Evolutionary conservation across 2,888 invertebrate genomes (phyloP).

Genomic region (Hypercompe scribonia): DNA sequence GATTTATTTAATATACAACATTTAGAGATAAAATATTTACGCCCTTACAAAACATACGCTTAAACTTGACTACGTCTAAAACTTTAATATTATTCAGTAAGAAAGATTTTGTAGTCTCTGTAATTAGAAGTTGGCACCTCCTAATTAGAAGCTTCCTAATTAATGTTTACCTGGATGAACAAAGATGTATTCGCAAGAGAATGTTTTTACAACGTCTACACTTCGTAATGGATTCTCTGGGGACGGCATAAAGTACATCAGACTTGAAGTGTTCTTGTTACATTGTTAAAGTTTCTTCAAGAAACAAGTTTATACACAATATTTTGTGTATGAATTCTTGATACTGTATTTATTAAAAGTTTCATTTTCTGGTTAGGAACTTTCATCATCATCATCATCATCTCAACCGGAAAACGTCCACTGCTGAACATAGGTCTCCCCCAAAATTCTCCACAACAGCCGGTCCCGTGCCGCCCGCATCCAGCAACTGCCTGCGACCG

Average conservation of each 20-base stretch:
- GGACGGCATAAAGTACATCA: not conserved
- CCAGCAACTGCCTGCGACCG: too few species aligned
- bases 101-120: not conserved
- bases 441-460: too few species aligned
- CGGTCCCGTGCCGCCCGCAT: too few species aligned
- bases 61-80: not conserved
- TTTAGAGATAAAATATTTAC: not conserved
- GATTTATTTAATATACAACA: not conserved
- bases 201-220: not conserved
- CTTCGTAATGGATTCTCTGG: not conserved
- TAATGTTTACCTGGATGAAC: not conserved
- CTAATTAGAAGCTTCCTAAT: not conserved
- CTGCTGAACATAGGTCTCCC: too few species aligned
- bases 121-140: not conserved
- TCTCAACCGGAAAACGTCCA: too few species aligned
- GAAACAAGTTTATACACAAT: not conserved
- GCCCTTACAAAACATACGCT: not conserved
- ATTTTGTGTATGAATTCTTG: not conserved
- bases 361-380: not conserved
- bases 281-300: not conserved
- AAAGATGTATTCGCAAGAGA: not conserved
- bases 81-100: not conserved
- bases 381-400: too few species aligned
- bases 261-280: not conserved
- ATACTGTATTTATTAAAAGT: not conserved